Evolutionary conservation across 2,888 invertebrate genomes (phyloP).

Genomic region (Brachypalpus laphriformis): DNA sequence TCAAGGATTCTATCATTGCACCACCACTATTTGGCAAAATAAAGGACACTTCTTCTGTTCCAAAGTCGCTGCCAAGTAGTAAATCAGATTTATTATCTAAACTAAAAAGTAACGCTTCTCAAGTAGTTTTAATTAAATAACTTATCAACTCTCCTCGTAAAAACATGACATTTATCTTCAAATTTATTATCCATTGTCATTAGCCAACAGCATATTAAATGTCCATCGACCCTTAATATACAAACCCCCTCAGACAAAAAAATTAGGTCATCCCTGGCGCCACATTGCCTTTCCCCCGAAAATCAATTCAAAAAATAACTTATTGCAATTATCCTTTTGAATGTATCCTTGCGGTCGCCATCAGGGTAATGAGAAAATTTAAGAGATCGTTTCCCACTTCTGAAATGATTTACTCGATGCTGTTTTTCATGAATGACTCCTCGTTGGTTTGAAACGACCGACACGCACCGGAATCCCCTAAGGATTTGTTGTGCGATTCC

Average conservation of each 20-base stretch:
- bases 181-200: not conserved
- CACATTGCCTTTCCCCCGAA: not conserved
- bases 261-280: slow-evolving; percentile 52
- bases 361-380: slow-evolving; percentile 59
- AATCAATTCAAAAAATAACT: slow-evolving; percentile 46
- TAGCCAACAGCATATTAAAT: not conserved
- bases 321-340: slow-evolving; percentile 65
- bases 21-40: too few relatives aligned
- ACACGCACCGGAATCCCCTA: too few relatives aligned
- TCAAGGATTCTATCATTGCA: too few relatives aligned
- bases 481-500: too few relatives aligned
- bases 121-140: not conserved
- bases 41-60: too few relatives aligned
- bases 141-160: not conserved
- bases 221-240: not conserved
- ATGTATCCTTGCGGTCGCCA: slow-evolving; percentile 43
- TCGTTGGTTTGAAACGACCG: slow-evolving; percentile 18
- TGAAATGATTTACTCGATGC: slow-evolving; percentile 34
- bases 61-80: too few relatives aligned
- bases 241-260: not conserved
- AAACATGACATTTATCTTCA: not conserved
- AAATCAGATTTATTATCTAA: too few relatives aligned
- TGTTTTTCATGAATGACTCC: slow-evolving; percentile 45
- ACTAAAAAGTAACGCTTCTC: too few relatives aligned
- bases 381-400: slow-evolving; percentile 52